These are phyloP conservation scores for Podarcis siculus DNA, from an alignment of 2,797 vertebrate genomes.

Conservation along the genomic window DNA sequence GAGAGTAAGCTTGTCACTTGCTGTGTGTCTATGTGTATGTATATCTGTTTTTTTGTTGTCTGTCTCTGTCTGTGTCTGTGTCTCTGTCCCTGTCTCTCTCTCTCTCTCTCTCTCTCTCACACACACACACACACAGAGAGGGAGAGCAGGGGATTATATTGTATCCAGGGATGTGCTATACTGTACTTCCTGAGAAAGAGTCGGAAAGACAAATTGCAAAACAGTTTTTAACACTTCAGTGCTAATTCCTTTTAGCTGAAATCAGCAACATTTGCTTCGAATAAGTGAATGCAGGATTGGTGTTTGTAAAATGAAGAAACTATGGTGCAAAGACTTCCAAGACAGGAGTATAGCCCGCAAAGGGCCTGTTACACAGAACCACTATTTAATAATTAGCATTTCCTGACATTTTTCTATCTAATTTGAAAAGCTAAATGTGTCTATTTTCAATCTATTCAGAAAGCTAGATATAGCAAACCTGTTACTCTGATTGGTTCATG, in stretches of 20 bases:
- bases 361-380: neutral
- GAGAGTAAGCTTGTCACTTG: conserved; percentile 30
- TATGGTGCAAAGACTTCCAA: neutral
- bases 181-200: neutral
- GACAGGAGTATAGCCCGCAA: neutral
- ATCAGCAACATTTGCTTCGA: neutral
- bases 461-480: conserved; percentile 1
- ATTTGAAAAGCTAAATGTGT: neutral
- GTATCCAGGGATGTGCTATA: neutral
- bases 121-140: neutral
- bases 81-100: too few species aligned
- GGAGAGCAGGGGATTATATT: neutral
- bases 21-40: accelerated
- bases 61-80: too few species aligned
- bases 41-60: too few species aligned
- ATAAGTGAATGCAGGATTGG: neutral
- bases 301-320: neutral
- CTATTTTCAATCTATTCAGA: neutral
- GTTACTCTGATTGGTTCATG: neutral
- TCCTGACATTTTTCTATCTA: conserved; percentile 15
- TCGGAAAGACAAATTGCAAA: conserved; percentile 11
- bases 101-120: too few species aligned
- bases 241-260: neutral
- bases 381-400: conserved; percentile 15
- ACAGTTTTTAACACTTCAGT: neutral